Evolutionary conservation across 1,140 invertebrate genomes (phyloP).

Genomic region (Samia ricini): DNA sequence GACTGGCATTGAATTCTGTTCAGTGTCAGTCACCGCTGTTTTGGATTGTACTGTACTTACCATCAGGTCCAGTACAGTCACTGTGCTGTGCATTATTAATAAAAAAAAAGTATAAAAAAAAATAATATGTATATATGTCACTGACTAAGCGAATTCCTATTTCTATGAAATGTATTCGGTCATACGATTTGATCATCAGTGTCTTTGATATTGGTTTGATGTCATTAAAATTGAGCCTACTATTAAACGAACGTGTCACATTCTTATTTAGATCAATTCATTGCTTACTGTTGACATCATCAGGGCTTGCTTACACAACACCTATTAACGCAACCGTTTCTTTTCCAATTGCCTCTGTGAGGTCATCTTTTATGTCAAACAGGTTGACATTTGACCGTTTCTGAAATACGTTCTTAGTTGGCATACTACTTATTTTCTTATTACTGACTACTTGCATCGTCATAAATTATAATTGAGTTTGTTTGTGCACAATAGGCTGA

Average conservation of each 20-base stretch:
- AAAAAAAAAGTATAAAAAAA: too few relatives aligned
- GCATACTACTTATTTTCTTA: neutral
- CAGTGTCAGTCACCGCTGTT: too few relatives aligned
- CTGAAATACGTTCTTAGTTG: neutral
- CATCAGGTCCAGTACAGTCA: too few relatives aligned
- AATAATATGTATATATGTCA: too few relatives aligned
- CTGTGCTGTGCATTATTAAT: too few relatives aligned
- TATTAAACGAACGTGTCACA: constrained; percentile 26
- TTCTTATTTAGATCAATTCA: constrained; percentile 40
- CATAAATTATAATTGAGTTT: neutral
- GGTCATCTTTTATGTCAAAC: constrained; percentile 12
- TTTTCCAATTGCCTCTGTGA: constrained; percentile 22
- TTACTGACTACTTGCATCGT: neutral
- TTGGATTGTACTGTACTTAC: too few relatives aligned
- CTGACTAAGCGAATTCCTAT: neutral
- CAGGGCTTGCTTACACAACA: constrained; percentile 28
- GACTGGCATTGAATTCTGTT: too few relatives aligned
- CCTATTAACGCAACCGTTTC: constrained; percentile 18
- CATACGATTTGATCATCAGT: neutral
- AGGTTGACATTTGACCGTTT: constrained; percentile 8
- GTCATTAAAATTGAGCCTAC: neutral
- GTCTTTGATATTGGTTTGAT: neutral
- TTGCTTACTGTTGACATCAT: constrained; percentile 34
- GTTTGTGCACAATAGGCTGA: too few relatives aligned
- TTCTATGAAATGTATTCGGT: neutral